Conservation (phyloP, 2,113 vertebrate genomes). For the Hydrolagus affinis region DNA sequence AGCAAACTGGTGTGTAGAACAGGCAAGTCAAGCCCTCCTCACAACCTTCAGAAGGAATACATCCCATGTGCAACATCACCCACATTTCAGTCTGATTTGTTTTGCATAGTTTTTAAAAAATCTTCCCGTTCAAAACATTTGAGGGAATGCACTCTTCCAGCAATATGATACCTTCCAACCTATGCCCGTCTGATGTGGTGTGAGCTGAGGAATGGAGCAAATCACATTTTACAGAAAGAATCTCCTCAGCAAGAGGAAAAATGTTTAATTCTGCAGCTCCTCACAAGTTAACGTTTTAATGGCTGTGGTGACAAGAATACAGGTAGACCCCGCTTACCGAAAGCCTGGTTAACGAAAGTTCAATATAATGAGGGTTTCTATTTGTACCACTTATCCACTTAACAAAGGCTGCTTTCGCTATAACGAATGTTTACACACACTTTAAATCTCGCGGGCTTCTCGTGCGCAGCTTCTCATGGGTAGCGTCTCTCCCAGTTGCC, state of each 20-base stretch:
- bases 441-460: no score
- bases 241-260: constrained; percentile 11
- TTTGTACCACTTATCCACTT: no score
- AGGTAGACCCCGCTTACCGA: no score
- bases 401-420: no score
- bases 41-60: background rate
- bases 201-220: constrained; percentile 19
- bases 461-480: no score
- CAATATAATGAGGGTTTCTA: no score
- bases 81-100: background rate
- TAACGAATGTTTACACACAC: no score
- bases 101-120: background rate
- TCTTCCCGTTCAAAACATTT: background rate
- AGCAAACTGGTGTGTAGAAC: background rate
- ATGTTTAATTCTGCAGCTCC: background rate
- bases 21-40: background rate
- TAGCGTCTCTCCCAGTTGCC: no score
- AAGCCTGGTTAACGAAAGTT: no score
- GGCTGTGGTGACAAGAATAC: background rate
- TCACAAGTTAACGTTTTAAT: background rate
- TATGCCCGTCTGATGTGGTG: constrained; percentile 22
- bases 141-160: constrained; percentile 8
- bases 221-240: constrained; percentile 14
- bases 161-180: constrained; percentile 4
- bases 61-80: background rate